Evolutionary conservation across 2,797 vertebrate species (phyloP).

Genomic region (Rhabdophis nuchalis): DNA sequence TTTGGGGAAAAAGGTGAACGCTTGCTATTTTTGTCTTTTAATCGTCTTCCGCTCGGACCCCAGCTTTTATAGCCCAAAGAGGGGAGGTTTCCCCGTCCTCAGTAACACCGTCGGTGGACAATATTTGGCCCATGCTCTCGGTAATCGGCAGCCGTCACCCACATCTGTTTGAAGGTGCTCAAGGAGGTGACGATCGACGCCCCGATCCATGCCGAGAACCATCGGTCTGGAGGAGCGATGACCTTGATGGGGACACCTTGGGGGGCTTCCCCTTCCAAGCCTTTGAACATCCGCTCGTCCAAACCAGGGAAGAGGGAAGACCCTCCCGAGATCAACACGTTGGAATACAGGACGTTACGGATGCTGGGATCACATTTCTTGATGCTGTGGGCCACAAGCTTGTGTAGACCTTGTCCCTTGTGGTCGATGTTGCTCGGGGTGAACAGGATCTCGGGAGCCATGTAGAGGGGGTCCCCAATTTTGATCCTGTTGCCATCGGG

Average conservation of each 20-base stretch:
- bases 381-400: slow-evolving; percentile 51
- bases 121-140: slow-evolving; percentile 54
- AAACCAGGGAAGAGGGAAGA: slow-evolving; percentile 57
- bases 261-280: slow-evolving; percentile 50
- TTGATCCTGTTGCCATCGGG: slow-evolving; percentile 43
- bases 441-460: slow-evolving; percentile 64
- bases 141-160: slow-evolving; percentile 56
- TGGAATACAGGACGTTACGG: slow-evolving; percentile 45
- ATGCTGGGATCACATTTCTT: slow-evolving; percentile 57
- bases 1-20: background rate
- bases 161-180: slow-evolving; percentile 67
- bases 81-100: background rate
- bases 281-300: slow-evolving; percentile 55
- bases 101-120: slow-evolving; percentile 57
- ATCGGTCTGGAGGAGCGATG: slow-evolving; percentile 54
- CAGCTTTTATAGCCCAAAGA: background rate
- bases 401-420: slow-evolving; percentile 40
- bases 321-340: slow-evolving; percentile 59
- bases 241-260: slow-evolving; percentile 58
- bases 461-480: slow-evolving; percentile 49
- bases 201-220: slow-evolving; percentile 62
- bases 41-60: too few relatives aligned
- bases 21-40: background rate
- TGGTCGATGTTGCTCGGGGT: slow-evolving; percentile 29
- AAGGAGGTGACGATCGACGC: slow-evolving; percentile 64